Evolutionary conservation across 2,888 invertebrate species (phyloP), one percentile per base, ranked within the genome.

Genomic region (Plebejus melissa): DNA sequence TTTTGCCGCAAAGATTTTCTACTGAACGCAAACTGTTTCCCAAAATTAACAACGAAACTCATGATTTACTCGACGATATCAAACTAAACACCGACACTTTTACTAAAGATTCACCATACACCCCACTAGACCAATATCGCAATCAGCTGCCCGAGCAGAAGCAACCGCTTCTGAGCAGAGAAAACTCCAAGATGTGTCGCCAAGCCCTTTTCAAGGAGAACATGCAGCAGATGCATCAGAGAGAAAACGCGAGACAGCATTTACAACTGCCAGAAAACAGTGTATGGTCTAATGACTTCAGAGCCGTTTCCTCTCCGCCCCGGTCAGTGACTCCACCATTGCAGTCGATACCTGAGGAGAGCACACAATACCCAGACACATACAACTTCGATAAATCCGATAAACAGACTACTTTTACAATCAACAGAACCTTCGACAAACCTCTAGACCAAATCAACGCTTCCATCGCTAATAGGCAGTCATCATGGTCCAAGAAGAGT

Each of bases 281-380:
- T 76, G 80, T 87, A 41, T 94, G 94, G 93, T 87, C 87, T 74
- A 87, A 83, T 79, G 88, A 91, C 22, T 79, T 83, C 22, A 84
- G 83, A 77, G 74, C 77, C 16, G 88, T 80, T 1, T 86, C 83
- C 76, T 90, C 93, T 0, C 93, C 94, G 1, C 89, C 89, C 1
- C 83, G 91, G 74, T 90, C 94, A 1, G 80, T 89, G 58, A 88
- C 91, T 0, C 90, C 90, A 2, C 90, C 91, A 2, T 83, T 94
- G 22, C 90, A 91, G 69, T 89, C 92, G 0, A 94, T 94, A 58
- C 92, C 94, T 13, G 94, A 94, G 84, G 94, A 94, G 79, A 93
- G 90, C 78, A 80, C 81, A 4, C 89, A 91, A 60, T 82, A 86
- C 76, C 90, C 86, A 1, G 87, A 90, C 69, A 88, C 88, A n/a